Evolutionary conservation across 2,797 vertebrate species (phyloP).

Genomic region (Silurus aristotelis): DNA sequence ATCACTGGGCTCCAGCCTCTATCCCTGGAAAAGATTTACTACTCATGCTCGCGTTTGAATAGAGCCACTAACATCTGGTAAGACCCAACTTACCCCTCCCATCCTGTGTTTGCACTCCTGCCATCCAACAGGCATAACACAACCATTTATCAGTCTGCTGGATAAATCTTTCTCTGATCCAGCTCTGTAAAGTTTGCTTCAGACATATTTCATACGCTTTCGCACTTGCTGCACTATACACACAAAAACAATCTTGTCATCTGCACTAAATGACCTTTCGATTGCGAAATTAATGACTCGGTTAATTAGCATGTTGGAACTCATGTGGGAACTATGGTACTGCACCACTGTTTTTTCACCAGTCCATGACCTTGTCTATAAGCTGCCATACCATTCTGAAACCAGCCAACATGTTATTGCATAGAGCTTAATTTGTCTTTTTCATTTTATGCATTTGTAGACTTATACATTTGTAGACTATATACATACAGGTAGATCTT

Average conservation of each 20-base stretch:
- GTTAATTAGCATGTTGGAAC: not conserved
- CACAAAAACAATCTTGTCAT: not conserved
- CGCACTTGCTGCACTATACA: not conserved
- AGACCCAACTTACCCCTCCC: not conserved
- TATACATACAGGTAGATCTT: no score
- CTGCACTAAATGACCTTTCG: not conserved
- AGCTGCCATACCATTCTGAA: not conserved
- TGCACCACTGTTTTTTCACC: not conserved
- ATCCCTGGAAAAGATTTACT: not conserved
- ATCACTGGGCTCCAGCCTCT: not conserved
- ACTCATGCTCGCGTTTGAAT: not conserved
- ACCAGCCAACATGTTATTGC: not conserved
- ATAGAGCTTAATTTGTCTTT: not conserved
- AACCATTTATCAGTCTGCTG: not conserved
- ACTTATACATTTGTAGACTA: no score
- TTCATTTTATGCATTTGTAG: not conserved
- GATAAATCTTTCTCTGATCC: not conserved
- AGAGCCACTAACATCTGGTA: not conserved
- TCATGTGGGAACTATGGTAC: not conserved
- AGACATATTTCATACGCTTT: not conserved
- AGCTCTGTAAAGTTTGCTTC: not conserved
- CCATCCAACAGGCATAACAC: not conserved
- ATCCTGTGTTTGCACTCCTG: conserved; percentile 1
- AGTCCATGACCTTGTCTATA: not conserved
- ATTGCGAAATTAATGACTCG: not conserved